These are phyloP conservation scores for Notodonta ziczac DNA, from an alignment of 2,888 invertebrate genomes.

Conservation along the genomic window DNA sequence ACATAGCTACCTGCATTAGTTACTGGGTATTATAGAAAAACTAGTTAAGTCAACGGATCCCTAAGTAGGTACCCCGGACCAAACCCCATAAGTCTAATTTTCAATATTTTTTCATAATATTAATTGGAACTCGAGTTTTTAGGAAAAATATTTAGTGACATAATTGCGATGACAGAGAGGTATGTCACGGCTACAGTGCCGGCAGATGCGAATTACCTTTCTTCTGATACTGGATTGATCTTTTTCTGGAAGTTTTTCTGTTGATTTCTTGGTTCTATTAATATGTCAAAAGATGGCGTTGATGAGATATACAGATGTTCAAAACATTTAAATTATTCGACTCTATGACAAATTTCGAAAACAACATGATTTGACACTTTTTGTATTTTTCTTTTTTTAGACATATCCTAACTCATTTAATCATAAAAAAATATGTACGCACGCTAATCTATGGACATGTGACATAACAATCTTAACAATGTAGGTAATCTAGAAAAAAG, in stretches of 20 bases:
- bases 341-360: not conserved
- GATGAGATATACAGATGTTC: not conserved
- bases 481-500: slow-evolving; percentile 9
- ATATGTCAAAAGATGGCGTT: not conserved
- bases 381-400: not conserved
- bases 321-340: not conserved
- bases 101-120: too few species aligned
- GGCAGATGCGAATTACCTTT: not conserved
- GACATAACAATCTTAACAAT: slow-evolving; percentile 1
- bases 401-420: too few species aligned
- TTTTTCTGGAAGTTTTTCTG: not conserved
- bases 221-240: not conserved
- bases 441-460: not conserved
- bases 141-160: too few species aligned
- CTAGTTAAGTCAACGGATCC: too few species aligned
- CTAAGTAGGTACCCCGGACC: too few species aligned
- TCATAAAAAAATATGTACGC: too few species aligned
- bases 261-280: not conserved
- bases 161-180: too few species aligned
- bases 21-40: too few species aligned
- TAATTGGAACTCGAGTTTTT: too few species aligned
- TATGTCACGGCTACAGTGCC: too few species aligned
- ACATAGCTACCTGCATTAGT: too few species aligned
- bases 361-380: not conserved
- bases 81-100: too few species aligned